Evolutionary conservation across 2,797 vertebrate species (phyloP), one percentile per base, ranked within the genome.

Genomic region (Numenius phaeopus): DNA sequence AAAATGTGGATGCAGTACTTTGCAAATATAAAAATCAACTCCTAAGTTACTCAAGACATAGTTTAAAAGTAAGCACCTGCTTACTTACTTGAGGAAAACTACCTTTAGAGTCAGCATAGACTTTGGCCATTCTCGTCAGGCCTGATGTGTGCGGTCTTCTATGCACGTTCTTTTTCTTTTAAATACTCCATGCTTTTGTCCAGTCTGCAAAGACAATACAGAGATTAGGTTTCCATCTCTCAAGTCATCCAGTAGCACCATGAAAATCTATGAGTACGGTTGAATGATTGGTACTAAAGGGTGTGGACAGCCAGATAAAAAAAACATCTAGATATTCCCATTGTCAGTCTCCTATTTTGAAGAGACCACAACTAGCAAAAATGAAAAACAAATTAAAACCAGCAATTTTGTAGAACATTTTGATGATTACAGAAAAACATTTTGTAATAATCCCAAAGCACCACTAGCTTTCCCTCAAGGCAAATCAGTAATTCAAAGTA

Each of bases 401-500:
- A 80, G 69, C 61, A 83, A 50, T 54, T 94, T 69, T 90, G 57
- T 50, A 94, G 93, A 96, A 86, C 46, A 72, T 75, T 90, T 86
- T 95, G 40, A 39, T 91, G n/a, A 86, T 88, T 86, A 81, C 61
- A 62, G 94, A 93, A 93, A 89, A 94, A 32, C 30, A 59, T 94
- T 94, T 88, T 95, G 84, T 90, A 94, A 97, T 94, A 52, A 72
- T 70, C 84, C 46, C 57, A 91, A 72, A 85, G 39, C 39, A 52
- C 49, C 52, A 21, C 46, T 87, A 92, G 79, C 67, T 87, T 61
- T 87, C 49, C 59, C 91, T 97, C 83, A 90, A 94, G 83, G 80
- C 96, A 85, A 95, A 95, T 91, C 95, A 94, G 90, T 81, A 96
- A 95, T 91, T 96, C 92, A 89, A 93, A 98, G 87, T 42, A 96